Evolutionary conservation across 92 coral and sea anemone genomes (phyloP), one percentile per base, ranked within the genome.

Genomic region (Porites evermanni): DNA sequence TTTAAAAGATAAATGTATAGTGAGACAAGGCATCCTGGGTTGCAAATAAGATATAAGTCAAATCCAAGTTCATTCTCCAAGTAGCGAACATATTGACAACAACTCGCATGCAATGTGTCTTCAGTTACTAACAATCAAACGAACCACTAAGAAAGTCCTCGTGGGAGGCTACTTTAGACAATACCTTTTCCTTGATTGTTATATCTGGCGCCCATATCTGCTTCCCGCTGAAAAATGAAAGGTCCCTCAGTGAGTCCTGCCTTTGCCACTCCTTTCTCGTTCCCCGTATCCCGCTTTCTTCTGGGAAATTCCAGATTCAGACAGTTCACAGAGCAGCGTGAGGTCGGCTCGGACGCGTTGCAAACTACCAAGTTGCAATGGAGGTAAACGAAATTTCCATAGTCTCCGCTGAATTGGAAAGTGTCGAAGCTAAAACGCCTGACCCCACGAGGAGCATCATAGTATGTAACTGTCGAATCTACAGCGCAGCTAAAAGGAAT

Each of bases 391-490:
- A 94, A 94, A 38, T 53, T 81, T 70, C 89, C 84, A 54, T 91
- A 92, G 59, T 84, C 51, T 17, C 93, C 94, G 47, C 89, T 84
- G 68, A 94, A 94, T 79, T 93, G 87, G 77, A 94, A 94, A 19
- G 96, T 95, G 52, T 94, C 91, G 77, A 94, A 93, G 77, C 98
- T 94, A 53, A 90, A 93, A 64, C 96, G 84, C 82, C 93, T 89
- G 56, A 85, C 51, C 21, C 88, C 91, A n/a, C 78, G 72, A 11
- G 85, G 72, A 54, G 92, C 85, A 32, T 72, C 12, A 26, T 86
- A 68, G 59, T 70, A 86, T 16, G 29, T 50, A 56, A 93, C 98
- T 51, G 98, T 94, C 24, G 93, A 93, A 72, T 94, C 98, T 5
- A 54, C 86, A 8, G 74, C 73, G 74, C 98, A 94, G 70, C 98